A percentile compares a stretch with the other conserved stretches of the same genome.
phyloP scores from a whole-genome alignment of 2,113 vertebrate species.

The Chrysochloris asiatica region DNA sequence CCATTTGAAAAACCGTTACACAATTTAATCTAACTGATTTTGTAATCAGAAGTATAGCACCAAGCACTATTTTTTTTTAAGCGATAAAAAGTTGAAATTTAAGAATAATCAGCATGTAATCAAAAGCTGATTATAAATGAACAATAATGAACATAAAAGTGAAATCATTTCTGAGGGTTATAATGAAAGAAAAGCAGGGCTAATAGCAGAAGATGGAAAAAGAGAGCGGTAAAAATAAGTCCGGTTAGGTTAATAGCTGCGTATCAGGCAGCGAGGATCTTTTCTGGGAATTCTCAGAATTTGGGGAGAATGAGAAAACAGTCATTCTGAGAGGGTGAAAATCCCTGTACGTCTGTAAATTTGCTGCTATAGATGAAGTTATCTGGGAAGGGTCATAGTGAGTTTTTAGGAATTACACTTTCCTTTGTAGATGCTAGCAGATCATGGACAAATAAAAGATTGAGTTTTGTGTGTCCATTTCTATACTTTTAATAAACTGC shows the following conservation, averaged over 20 bases:
- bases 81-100: conserved; percentile 73
- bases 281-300: not conserved
- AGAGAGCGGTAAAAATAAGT: not conserved
- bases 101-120: conserved; percentile 78
- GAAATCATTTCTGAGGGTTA: conserved; percentile 63
- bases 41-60: conserved; percentile 61
- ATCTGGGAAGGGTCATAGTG: not conserved
- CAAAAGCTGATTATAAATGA: conserved; percentile 74
- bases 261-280: not conserved
- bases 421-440: not conserved
- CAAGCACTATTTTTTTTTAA: not conserved
- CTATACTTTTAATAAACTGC: not conserved
- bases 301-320: not conserved
- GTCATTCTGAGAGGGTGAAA: not conserved
- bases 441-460: not conserved
- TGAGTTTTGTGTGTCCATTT: not conserved
- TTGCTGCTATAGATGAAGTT: not conserved
- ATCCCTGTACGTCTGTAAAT: not conserved
- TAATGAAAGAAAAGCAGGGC: conserved; percentile 40
- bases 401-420: not conserved
- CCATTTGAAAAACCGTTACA: conserved; percentile 45
- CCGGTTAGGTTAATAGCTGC: conserved; percentile 27
- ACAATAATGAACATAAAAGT: conserved; percentile 60
- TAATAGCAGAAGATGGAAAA: conserved; percentile 36
- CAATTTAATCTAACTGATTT: conserved; percentile 61